These are phyloP conservation scores for Diprion similis DNA, from an alignment of 1,140 invertebrate species.

Conservation along the genomic window DNA sequence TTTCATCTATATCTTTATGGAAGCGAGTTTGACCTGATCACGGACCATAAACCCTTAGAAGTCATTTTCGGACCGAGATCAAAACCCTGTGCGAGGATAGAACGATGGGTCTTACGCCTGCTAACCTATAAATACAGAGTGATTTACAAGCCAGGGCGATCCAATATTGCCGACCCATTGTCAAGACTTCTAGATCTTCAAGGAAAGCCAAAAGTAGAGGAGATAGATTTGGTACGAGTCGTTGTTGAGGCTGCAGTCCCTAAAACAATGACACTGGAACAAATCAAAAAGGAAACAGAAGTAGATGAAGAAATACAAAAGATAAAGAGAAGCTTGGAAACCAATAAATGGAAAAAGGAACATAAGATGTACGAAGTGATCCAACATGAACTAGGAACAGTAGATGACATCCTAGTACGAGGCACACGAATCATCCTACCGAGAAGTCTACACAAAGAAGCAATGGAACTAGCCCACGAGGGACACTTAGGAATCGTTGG, in stretches of 20 bases:
- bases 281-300: constrained; percentile 19
- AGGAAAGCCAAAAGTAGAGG: constrained; percentile 10
- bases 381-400: constrained; percentile 21
- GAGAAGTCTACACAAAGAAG: constrained; percentile 23
- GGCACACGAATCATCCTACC: constrained; percentile 22
- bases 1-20: constrained; percentile 47
- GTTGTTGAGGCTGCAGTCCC: too few relatives aligned
- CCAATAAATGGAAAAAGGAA: constrained; percentile 18
- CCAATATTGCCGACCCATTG: constrained; percentile 46
- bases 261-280: too few relatives aligned
- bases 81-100: constrained; percentile 48
- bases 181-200: constrained; percentile 29
- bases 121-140: constrained; percentile 46
- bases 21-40: constrained; percentile 36
- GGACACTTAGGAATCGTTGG: constrained; percentile 38
- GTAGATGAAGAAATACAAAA: constrained; percentile 18
- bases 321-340: constrained; percentile 17
- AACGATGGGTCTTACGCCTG: constrained; percentile 47
- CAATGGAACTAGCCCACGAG: constrained; percentile 27
- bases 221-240: neutral
- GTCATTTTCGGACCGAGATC: constrained; percentile 36
- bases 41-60: constrained; percentile 45
- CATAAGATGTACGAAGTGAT: constrained; percentile 25
- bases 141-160: constrained; percentile 42
- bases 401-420: constrained; percentile 22